Percentiles rank a stretch among this genome's conserved stretches.
These are phyloP conservation scores for Andricus quercusramuli DNA, from an alignment of 2,888 invertebrate species.

Conservation along the genomic window DNA sequence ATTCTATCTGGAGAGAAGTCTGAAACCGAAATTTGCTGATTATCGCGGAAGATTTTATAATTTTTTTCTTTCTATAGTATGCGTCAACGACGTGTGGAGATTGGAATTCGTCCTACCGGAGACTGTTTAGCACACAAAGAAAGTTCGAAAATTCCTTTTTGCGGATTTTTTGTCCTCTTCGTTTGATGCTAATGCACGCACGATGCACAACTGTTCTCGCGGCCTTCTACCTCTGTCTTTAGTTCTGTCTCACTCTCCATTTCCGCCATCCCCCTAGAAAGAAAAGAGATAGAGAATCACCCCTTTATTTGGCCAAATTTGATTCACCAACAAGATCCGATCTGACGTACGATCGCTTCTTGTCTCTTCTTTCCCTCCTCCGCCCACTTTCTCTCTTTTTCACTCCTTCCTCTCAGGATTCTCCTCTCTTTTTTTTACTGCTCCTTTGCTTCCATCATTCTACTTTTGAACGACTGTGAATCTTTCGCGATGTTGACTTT, in stretches of 20 bases:
- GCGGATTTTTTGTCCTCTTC: conserved; percentile 61
- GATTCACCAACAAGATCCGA: conserved; percentile 69
- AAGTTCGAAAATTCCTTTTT: conserved; percentile 69
- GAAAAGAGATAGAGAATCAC: conserved; percentile 43
- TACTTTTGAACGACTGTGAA: conserved; percentile 20
- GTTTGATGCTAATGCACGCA: conserved; percentile 73
- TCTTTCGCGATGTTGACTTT: not conserved
- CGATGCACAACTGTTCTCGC: conserved; percentile 75
- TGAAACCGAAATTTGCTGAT: conserved; percentile 19
- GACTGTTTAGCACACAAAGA: conserved; percentile 75
- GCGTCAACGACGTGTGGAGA: conserved; percentile 13
- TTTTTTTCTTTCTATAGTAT: not conserved
- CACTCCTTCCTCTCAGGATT: conserved; percentile 32
- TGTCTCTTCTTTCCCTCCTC: conserved; percentile 58
- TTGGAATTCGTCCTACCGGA: conserved; percentile 10
- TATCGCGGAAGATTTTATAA: not conserved
- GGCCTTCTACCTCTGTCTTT: conserved; percentile 56
- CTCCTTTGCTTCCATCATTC: conserved; percentile 4
- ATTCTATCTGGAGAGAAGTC: not conserved
- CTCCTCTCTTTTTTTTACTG: conserved; percentile 40
- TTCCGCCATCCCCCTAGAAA: conserved; percentile 31
- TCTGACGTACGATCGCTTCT: conserved; percentile 74
- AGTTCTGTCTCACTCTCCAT: conserved; percentile 19
- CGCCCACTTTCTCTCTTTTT: conserved; percentile 41
- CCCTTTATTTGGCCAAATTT: conserved; percentile 63